Base-by-base conservation (phyloP, 2,888 invertebrate genomes). In the Disparrhopalites patrizii region DNA sequence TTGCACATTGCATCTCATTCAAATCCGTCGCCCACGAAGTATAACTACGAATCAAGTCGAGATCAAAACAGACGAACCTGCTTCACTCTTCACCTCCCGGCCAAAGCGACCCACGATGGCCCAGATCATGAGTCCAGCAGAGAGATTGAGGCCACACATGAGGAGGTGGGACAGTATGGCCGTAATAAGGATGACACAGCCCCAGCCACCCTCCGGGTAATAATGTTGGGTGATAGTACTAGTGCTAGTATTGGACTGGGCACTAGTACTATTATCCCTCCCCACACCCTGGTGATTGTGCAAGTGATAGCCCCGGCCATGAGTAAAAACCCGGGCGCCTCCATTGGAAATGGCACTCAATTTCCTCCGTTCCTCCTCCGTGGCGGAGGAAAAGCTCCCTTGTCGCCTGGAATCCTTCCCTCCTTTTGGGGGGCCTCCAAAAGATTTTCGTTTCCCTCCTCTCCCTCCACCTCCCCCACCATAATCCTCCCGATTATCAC, bases 161-260 rank as follows among this genome's bases (percentile, higher is more conserved):
- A 74, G 68, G 23, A 68, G 66, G 61, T 75, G 75, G 33, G 70
- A 69, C 27, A 68, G 65, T 33, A 68, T 66, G 3, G 72, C 73
- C 8, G 70, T 70, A 10, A 73, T 33, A 8, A 74, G 63, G 38
- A 75, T 64, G 28, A 73, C 66, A 47, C 67, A 75, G 1, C 75
- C 75, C 70, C 70, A 61, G 10, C 74, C 72, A 8, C 73, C 73
- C 56, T 73, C 75, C 0, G 75, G 75, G 58, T 75, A 75, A 47
- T 75, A 75, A 52, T 75, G 73, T 27, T 73, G 73, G 23, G 56
- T 56, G 23, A 75, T 73, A n/a, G 75, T 75, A 47, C 68, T 73
- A 25, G 63, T 71, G 54, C 67, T 68, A 20, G 52, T 25, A 28
- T 52, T 67, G 20, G 54, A 60, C 27, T 57, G 30, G n/a, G 64